A percentile compares a stretch with the other conserved stretches of the same genome.
phyloP scores from a whole-genome alignment of 2,113 vertebrate genomes.

The Archocentrus centrarchus region DNA sequence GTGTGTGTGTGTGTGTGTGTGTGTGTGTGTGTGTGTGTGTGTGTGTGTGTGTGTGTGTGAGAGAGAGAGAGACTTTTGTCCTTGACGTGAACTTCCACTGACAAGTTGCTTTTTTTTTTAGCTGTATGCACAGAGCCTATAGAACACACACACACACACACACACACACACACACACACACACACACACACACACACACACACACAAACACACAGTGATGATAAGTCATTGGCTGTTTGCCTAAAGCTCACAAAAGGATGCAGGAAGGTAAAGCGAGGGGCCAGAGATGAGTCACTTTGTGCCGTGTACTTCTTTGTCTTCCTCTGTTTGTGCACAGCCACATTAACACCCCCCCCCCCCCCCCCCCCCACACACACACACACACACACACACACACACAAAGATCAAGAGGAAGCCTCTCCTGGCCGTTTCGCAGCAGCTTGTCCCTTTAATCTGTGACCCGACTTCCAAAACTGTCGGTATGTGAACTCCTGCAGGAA shows the following conservation, averaged over 20 bases:
- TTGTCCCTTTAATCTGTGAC: slow-evolving; percentile 37
- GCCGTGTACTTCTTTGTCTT: neutral
- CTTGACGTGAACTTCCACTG: slow-evolving; percentile 22
- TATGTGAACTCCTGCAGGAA: slow-evolving; percentile 22
- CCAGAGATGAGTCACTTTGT: slow-evolving; percentile 20
- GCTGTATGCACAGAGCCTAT: slow-evolving; percentile 12
- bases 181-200: neutral
- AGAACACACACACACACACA: neutral
- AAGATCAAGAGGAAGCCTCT: neutral
- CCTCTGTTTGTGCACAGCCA: neutral
- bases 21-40: too few relatives aligned
- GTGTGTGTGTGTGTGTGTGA: too few relatives aligned
- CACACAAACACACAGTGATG: neutral
- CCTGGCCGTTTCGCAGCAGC: neutral
- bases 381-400: neutral
- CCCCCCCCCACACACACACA: too few relatives aligned
- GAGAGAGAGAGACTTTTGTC: slow-evolving; percentile 20
- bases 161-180: neutral
- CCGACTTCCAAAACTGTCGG: slow-evolving; percentile 4
- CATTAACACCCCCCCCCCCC: neutral
- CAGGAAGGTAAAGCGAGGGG: neutral
- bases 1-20: neutral
- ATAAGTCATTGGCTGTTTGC: slow-evolving; percentile 26
- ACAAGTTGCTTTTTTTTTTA: slow-evolving; percentile 9
- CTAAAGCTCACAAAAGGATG: slow-evolving; percentile 22